Evolutionary conservation across 1,140 invertebrate genomes (phyloP), one percentile per base, ranked within the genome.

Genomic region (Phymastichus coffea): DNA sequence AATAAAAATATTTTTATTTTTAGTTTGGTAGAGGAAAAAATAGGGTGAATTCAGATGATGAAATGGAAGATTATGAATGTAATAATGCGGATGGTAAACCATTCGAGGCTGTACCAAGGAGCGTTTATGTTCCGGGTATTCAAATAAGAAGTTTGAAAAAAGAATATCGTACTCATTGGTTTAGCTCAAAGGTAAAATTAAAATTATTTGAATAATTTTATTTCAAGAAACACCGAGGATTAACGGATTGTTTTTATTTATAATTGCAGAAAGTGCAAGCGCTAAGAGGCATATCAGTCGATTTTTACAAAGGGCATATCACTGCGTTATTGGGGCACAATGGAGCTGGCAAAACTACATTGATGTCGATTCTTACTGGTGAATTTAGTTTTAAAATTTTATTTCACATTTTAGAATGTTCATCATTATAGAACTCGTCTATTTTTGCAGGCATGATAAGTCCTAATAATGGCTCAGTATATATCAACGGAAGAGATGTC

Each of bases 301-400:
- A 88, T 64, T 84, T 90, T 64, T 88, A 86, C 65, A 81, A 81
- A 66, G 82, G 82, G 22, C 83, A 88, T 67, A 85, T 89, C 55
- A 88, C 86, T 6, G 85, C 86, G 12, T 75, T 96, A n/a, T 78
- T 96, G 9, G 93, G 93, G 4, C 90, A 89, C 53, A 93, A 92
- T 71, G 91, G 91, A 22, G 91, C 92, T 54, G 92, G 92, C 3
- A 92, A 93, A 77, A 92, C 88, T 38, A 92, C 90, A 44, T 82
- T 88, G 69, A 89, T 94, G 86, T 81, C 82, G 2, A 87, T 88
- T 75, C 68, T 88, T 35, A 88, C 86, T 62, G 87, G 86, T 76
- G 53, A 9, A 15, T 52, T 46, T 33, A 48, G 71, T 2, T 72
- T 70, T 47, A 70, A 70, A 14, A 40, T 73, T 9, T 28, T 73